Conservation (phyloP, 2,113 vertebrate species). For the Anser cygnoides region DNA sequence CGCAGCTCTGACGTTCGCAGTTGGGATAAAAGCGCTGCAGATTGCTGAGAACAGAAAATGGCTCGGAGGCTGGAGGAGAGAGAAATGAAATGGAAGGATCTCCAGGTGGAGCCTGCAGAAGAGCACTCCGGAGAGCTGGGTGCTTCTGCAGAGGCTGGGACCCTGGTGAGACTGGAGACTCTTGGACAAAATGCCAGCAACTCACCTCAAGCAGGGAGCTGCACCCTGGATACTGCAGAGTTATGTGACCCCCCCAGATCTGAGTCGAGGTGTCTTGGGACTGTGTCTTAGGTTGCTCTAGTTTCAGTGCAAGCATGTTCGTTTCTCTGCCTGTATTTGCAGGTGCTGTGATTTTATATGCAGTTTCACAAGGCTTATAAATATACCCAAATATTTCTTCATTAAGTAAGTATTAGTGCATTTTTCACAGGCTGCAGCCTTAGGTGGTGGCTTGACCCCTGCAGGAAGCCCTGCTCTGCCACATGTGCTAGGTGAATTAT, state of each 20-base stretch:
- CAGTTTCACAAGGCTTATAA: background rate
- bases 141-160: background rate
- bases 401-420: background rate
- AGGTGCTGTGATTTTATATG: background rate
- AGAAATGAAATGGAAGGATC: background rate
- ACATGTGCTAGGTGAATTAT: background rate
- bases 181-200: background rate
- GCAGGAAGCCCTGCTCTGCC: background rate
- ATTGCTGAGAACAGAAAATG: background rate
- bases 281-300: background rate
- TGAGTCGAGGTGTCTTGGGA: background rate
- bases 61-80: background rate
- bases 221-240: background rate
- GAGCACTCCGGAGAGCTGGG: background rate
- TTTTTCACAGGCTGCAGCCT: conserved; percentile 9
- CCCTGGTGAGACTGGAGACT: background rate
- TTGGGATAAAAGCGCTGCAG: background rate
- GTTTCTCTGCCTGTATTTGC: background rate
- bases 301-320: background rate
- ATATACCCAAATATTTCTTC: conserved; percentile 7
- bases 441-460: background rate
- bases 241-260: background rate
- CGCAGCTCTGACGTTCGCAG: fast-evolving
- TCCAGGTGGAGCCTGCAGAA: background rate
- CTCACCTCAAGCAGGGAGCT: background rate